Percentiles rank a stretch among this genome's conserved stretches.
Evolutionary conservation across 2,113 vertebrate genomes (phyloP).

Genomic region (Circaetus gallicus): DNA sequence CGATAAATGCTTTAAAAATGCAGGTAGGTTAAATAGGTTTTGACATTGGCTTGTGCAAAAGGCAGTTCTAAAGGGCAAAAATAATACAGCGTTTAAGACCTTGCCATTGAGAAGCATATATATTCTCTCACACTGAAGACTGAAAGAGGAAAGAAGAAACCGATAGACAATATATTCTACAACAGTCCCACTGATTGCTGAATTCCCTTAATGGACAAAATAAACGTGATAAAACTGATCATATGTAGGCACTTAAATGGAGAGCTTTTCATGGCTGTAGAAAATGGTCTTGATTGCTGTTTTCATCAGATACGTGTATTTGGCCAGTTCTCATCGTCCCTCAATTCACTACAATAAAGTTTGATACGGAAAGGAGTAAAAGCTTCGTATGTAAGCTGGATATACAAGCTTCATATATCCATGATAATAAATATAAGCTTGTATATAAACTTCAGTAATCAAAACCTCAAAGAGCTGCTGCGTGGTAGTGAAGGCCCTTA

Average conservation of each 20-base stretch:
- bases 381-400: background rate
- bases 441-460: background rate
- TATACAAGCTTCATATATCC: background rate
- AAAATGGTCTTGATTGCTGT: background rate
- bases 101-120: background rate
- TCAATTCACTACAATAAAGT: background rate
- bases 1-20: background rate
- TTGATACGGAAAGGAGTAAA: background rate
- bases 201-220: background rate
- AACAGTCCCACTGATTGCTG: background rate
- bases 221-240: background rate
- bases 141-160: background rate
- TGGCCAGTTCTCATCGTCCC: background rate
- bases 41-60: background rate
- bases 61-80: background rate
- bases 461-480: background rate
- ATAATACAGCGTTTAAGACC: background rate
- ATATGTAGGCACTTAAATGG: background rate
- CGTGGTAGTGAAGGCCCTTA: background rate
- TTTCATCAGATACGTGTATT: background rate
- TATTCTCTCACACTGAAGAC: background rate
- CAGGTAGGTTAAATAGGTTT: background rate
- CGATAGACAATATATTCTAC: background rate
- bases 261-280: background rate
- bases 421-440: background rate